Base-by-base conservation (phyloP, 2,888 invertebrate species). In the Euzetes globulus region DNA sequence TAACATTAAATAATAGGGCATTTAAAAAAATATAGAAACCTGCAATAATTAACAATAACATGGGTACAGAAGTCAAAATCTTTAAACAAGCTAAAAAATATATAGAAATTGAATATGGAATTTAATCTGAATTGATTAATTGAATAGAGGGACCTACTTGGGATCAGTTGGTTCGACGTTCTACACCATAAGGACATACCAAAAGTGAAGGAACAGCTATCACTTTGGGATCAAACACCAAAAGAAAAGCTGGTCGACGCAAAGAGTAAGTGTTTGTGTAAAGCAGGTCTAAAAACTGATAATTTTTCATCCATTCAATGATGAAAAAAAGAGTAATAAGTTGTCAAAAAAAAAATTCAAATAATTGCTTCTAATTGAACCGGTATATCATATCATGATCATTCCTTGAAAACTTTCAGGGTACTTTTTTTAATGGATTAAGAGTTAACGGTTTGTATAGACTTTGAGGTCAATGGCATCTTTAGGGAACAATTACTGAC, bases 171-270 rank as follows among this genome's bases (percentile, higher is more conserved):
- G 86, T 95, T 96, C 82, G 95, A 96, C 83, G 91, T 94, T 78
- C 84, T 96, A 63, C 95, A 96, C 82, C 94, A 94, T 0, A 93
- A 94, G 82, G 96, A 96, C 83, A 91, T 96, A 50, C 90, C 90
- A 75, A 95, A 94, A 84, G 93, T 95, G 6, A 96, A 96, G 82
- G 95, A 95, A 81, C 95, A 96, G 83, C 86, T 96, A 6, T 92
- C 93, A 0, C 91, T 94, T 0, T 90, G 92, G 0, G 94, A 95
- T 84, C 87, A 92, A 78, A 90, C 90, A 79, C 93, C 94, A 0
- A 85, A 94, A 55, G 94, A 94, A 84, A 86, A 92, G 78, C 86
- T 94, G 77, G 93, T 94, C 79, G 94, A 95, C 84, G 92, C 92
- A 72, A 94, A 93, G 86, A 94, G 50, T 50, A 50, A 50, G 50